Conservation (phyloP, 1,140 invertebrate species). For the Drosophila grimshawi region DNA sequence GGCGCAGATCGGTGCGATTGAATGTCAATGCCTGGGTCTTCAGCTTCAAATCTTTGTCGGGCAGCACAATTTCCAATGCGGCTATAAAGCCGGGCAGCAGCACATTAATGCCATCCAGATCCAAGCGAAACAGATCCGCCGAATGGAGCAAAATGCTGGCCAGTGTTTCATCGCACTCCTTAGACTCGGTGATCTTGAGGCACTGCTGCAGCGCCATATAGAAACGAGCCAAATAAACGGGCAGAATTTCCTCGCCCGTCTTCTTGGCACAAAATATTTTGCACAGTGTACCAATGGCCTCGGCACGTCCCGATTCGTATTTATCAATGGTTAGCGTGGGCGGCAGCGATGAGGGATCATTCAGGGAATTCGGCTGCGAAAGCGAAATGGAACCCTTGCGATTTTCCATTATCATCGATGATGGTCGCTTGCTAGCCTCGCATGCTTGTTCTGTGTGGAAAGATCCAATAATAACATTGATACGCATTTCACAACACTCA, state of each 20-base stretch:
- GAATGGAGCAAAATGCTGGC: slow-evolving; percentile 93
- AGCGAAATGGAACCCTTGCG: slow-evolving; percentile 83
- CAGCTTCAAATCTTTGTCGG: slow-evolving; percentile 90
- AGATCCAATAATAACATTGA: background rate
- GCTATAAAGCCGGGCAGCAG: slow-evolving; percentile 94
- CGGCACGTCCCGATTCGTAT: slow-evolving; percentile 94
- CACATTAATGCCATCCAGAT: slow-evolving; percentile 96
- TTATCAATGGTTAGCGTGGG: slow-evolving; percentile 86
- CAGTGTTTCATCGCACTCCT: slow-evolving; percentile 90
- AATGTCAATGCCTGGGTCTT: slow-evolving; percentile 86
- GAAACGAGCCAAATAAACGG: slow-evolving; percentile 97
- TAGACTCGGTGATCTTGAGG: slow-evolving; percentile 87
- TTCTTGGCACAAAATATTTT: slow-evolving; percentile 98
- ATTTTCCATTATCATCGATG: slow-evolving; percentile 84
- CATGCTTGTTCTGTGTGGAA: slow-evolving; percentile 73
- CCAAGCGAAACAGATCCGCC: slow-evolving; percentile 92
- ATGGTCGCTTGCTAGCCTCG: slow-evolving; percentile 82
- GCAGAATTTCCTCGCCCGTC: slow-evolving; percentile 96
- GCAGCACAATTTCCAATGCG: slow-evolving; percentile 94
- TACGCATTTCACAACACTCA: background rate
- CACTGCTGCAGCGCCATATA: slow-evolving; percentile 96
- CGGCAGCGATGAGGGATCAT: slow-evolving; percentile 76
- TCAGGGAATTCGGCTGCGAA: slow-evolving; percentile 82
- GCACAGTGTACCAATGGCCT: slow-evolving; percentile 97
- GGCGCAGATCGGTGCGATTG: slow-evolving; percentile 92